phyloP scores from a whole-genome alignment of 2,888 invertebrate genomes.

The Caenorhabditis sp. region DNA sequence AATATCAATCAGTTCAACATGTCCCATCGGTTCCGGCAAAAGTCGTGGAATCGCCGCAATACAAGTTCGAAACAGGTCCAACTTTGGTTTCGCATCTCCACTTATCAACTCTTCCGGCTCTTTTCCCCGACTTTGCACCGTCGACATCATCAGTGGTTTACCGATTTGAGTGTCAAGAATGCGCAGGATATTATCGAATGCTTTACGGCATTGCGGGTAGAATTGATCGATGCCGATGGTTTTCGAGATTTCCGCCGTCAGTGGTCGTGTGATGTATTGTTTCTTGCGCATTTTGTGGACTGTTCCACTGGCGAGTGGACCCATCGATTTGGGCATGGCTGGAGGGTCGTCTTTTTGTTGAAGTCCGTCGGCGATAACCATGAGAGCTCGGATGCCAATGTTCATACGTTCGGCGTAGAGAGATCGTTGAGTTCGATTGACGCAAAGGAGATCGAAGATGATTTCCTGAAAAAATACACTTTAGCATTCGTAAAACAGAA shows the following conservation, averaged over 20 bases:
- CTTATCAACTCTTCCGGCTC: conserved; percentile 74
- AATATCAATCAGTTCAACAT: conserved; percentile 86
- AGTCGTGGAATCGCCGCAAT: conserved; percentile 96
- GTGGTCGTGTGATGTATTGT: conserved; percentile 76
- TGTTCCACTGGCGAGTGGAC: conserved; percentile 64
- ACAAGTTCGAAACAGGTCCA: conserved; percentile 96
- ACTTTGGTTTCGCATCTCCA: conserved; percentile 94
- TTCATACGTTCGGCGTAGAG: conserved; percentile 83
- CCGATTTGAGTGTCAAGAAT: conserved; percentile 95
- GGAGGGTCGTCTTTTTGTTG: conserved; percentile 99
- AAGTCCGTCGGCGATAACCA: conserved; percentile 96
- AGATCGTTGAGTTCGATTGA: conserved; percentile 78
- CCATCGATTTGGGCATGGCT: conserved; percentile 93
- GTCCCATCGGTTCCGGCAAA: conserved; percentile 95
- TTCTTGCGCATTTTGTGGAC: conserved; percentile 67
- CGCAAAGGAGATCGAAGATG: conserved; percentile 94
- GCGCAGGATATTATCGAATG: conserved; percentile 91
- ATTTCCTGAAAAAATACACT: conserved; percentile 94
- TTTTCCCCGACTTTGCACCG: conserved; percentile 90
- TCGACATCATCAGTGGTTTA: conserved; percentile 93
- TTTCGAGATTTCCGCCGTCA: conserved; percentile 93
- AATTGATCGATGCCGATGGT: conserved; percentile 96
- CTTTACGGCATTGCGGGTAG: conserved; percentile 91
- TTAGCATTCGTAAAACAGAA: background rate
- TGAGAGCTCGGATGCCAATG: conserved; percentile 93